A percentile compares a stretch with the other conserved stretches of the same genome.
phyloP scores from a whole-genome alignment of 2,888 invertebrate species.

The Platyscelio sp. region DNA sequence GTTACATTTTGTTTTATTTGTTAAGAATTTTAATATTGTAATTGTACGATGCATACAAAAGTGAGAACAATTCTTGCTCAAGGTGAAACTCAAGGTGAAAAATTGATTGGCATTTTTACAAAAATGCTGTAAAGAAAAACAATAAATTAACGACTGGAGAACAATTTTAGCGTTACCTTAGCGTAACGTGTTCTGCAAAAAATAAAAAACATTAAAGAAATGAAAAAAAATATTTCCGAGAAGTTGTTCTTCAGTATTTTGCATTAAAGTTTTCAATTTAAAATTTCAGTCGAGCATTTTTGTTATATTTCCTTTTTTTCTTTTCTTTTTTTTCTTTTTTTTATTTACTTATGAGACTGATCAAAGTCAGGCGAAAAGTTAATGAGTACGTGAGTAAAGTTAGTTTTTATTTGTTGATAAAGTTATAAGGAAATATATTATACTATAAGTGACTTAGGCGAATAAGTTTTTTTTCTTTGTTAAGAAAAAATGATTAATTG shows the following conservation, averaged over 20 bases:
- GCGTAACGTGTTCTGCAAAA: constrained; percentile 5
- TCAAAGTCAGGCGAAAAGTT: constrained; percentile 39
- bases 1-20: constrained; percentile 42
- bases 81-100: constrained; percentile 73
- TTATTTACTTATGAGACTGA: too few relatives aligned
- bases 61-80: constrained; percentile 76
- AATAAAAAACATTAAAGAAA: too few relatives aligned
- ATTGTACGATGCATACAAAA: constrained; percentile 39
- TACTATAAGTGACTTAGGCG: constrained; percentile 47
- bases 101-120: constrained; percentile 67
- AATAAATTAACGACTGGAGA: constrained; percentile 47
- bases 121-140: constrained; percentile 60
- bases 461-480: constrained; percentile 34
- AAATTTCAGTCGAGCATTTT: constrained; percentile 51
- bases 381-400: constrained; percentile 50
- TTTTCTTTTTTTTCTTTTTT: constrained; percentile 38
- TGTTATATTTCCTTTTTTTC: constrained; percentile 18
- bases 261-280: constrained; percentile 37
- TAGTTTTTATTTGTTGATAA: constrained; percentile 39
- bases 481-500: constrained; percentile 55
- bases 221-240: too few relatives aligned
- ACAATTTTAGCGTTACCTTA: constrained; percentile 40
- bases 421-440: constrained; percentile 23
- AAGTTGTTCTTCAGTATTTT: constrained; percentile 54
- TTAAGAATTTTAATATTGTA: constrained; percentile 25